Conservation (phyloP, 2,113 vertebrate genomes). For the Benthochromis sp. region DNA sequence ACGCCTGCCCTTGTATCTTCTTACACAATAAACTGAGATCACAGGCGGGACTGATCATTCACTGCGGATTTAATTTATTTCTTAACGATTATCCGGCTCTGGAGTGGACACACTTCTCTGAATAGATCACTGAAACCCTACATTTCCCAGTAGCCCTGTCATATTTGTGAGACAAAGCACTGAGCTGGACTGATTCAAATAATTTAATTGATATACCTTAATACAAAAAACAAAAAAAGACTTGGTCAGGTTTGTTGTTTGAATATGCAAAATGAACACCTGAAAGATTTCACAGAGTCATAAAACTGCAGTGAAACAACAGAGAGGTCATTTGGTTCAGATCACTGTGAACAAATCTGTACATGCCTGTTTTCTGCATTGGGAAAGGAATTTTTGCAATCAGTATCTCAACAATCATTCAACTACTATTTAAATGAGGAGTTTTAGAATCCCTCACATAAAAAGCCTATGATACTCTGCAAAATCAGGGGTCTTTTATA, state of each 20-base stretch:
- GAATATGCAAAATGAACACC: background rate
- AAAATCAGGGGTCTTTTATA: background rate
- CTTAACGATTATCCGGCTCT: constrained; percentile 52
- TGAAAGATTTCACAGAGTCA: background rate
- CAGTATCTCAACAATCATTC: background rate
- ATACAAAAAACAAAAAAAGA: background rate
- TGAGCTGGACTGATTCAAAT: background rate
- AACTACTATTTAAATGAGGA: background rate
- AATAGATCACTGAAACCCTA: constrained; percentile 36
- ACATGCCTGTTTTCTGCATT: background rate
- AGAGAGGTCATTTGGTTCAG: background rate
- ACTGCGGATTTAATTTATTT: constrained; percentile 59
- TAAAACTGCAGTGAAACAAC: background rate
- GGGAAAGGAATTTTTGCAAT: background rate
- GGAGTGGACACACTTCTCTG: constrained; percentile 29
- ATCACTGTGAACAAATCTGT: background rate
- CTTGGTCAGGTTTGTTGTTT: background rate
- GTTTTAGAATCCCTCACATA: background rate
- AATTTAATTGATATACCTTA: background rate
- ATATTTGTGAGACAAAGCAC: constrained; percentile 14
- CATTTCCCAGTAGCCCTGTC: constrained; percentile 20
- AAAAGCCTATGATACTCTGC: background rate
- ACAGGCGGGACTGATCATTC: constrained; percentile 43
- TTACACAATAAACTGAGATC: constrained; percentile 43
- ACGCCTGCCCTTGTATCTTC: constrained; percentile 43